Percentiles rank a stretch among this genome's conserved stretches.
phyloP scores from a whole-genome alignment of 37 sponge, comb jelly and placozoan genomes.

The Beroe ovata region DNA sequence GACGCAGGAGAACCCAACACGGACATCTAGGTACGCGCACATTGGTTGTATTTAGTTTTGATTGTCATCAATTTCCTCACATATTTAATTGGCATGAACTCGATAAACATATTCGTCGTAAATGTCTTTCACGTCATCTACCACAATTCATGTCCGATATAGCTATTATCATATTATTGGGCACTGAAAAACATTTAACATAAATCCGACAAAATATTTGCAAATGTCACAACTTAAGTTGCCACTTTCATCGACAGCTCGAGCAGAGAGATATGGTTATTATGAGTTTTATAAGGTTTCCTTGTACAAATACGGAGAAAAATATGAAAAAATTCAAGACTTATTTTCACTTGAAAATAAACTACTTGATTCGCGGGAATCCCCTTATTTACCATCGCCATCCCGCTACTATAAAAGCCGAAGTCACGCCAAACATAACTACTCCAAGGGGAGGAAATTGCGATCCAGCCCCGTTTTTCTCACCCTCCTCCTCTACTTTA shows the following conservation, averaged over 20 bases:
- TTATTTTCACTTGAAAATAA: neutral
- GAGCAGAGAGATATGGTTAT: too few relatives aligned
- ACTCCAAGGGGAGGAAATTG: neutral
- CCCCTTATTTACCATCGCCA: neutral
- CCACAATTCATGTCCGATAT: too few relatives aligned
- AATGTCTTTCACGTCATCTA: too few relatives aligned
- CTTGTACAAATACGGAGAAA: neutral
- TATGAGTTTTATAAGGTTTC: too few relatives aligned
- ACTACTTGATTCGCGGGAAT: neutral
- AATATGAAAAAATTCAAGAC: neutral
- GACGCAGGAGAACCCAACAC: slow-evolving; percentile 39
- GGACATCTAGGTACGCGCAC: neutral
- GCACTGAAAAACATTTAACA: neutral
- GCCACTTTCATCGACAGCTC: too few relatives aligned
- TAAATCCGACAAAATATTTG: too few relatives aligned
- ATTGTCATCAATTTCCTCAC: too few relatives aligned
- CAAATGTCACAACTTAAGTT: too few relatives aligned
- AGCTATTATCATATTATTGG: neutral
- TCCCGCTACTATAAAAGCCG: neutral
- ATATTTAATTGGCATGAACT: too few relatives aligned
- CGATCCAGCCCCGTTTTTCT: neutral
- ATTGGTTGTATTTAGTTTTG: neutral
- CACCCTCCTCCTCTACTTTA: neutral
- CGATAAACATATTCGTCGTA: too few relatives aligned
- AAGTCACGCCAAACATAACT: neutral